Evolutionary conservation across 2,888 invertebrate genomes (phyloP).

Genomic region (Amphipyra tragopoginis): DNA sequence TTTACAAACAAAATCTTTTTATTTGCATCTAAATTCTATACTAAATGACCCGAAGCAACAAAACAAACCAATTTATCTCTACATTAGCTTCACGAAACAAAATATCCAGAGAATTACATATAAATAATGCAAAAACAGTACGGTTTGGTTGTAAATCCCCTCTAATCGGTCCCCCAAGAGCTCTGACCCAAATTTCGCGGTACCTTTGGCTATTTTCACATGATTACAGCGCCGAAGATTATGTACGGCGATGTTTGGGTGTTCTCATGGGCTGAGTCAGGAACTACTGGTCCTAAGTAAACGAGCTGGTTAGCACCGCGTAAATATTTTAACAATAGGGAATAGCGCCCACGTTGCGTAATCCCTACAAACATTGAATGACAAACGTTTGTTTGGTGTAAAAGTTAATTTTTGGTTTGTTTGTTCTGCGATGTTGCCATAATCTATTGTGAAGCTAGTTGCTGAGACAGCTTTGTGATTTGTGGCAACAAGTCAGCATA

Average conservation of each 20-base stretch:
- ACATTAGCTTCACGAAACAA: constrained; percentile 34
- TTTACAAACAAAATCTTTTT: no score
- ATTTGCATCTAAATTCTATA: neutral
- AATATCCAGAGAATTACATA: constrained; percentile 52
- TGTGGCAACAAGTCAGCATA: constrained; percentile 25
- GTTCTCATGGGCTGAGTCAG: constrained; percentile 69
- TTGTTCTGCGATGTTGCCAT: constrained; percentile 25
- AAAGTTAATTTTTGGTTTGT: constrained; percentile 52
- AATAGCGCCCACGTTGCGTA: constrained; percentile 47
- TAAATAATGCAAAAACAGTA: constrained; percentile 62
- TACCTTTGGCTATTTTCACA: constrained; percentile 61
- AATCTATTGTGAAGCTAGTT: constrained; percentile 19
- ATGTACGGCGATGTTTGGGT: constrained; percentile 56
- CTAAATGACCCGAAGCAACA: constrained; percentile 7
- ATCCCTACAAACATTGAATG: constrained; percentile 48
- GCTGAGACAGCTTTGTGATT: constrained; percentile 21
- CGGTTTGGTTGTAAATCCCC: constrained; percentile 64
- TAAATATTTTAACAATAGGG: constrained; percentile 76
- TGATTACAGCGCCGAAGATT: constrained; percentile 59
- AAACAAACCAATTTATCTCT: constrained; percentile 34
- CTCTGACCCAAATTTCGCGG: constrained; percentile 60
- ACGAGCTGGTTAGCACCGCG: constrained; percentile 66
- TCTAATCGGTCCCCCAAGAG: constrained; percentile 62
- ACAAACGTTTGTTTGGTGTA: constrained; percentile 52
- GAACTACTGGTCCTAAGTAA: constrained; percentile 79